Percentiles rank a stretch among this genome's conserved stretches.
Evolutionary conservation across 2,113 vertebrate genomes (phyloP).

Genomic region (Rhodinocichla rosea): DNA sequence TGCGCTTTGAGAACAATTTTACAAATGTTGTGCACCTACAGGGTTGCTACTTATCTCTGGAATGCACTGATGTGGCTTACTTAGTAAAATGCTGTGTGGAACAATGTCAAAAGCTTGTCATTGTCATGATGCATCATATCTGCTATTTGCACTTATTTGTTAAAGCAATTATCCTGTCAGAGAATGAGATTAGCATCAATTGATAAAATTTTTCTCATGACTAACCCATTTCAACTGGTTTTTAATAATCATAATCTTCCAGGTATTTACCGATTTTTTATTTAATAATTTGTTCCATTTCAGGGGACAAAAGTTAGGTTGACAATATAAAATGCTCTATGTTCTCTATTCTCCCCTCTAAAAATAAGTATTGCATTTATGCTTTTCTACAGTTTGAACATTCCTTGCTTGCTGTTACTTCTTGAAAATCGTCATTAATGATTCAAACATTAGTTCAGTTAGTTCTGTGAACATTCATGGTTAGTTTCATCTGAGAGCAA

Average conservation of each 20-base stretch:
- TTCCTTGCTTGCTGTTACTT: not conserved
- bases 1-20: not conserved
- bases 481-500: not conserved
- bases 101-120: not conserved
- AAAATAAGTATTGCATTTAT: not conserved
- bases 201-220: not conserved
- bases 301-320: not conserved
- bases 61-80: not conserved
- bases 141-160: constrained; percentile 26
- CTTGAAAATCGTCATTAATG: not conserved
- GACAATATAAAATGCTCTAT: not conserved
- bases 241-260: not conserved
- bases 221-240: not conserved
- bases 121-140: constrained; percentile 15
- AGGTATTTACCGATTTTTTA: not conserved
- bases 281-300: not conserved
- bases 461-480: not conserved
- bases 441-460: not conserved
- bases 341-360: not conserved
- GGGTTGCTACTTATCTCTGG: not conserved
- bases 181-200: not conserved
- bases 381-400: not conserved
- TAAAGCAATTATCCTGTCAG: constrained; percentile 25
- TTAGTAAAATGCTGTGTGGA: not conserved
- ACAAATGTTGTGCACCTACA: not conserved